phyloP scores from a whole-genome alignment of 2,888 invertebrate genomes.

The Diarsia dahlii region DNA sequence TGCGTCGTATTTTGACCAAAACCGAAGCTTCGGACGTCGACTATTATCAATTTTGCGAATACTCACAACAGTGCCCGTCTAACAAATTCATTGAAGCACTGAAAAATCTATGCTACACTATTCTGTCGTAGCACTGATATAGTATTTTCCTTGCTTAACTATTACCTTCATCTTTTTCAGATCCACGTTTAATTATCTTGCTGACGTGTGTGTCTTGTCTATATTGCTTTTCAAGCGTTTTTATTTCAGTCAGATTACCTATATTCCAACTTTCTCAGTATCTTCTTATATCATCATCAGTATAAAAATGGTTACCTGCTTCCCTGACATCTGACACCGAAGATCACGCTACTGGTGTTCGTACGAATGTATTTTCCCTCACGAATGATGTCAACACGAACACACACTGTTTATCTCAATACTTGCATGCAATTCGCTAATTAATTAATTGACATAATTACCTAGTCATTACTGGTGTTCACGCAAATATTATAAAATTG shows the following conservation, averaged over 20 bases:
- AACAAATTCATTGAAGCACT: background rate
- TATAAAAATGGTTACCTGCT: conserved; percentile 20
- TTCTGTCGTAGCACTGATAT: background rate
- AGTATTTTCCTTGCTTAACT: background rate
- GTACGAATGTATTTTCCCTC: conserved; percentile 33
- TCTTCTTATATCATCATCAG: conserved; percentile 20
- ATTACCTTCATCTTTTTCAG: background rate
- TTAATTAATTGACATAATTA: conserved; percentile 46
- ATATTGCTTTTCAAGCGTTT: conserved; percentile 20
- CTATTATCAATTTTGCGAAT: background rate
- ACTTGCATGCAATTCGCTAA: conserved; percentile 29
- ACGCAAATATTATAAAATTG: conserved; percentile 33
- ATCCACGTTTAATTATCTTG: background rate
- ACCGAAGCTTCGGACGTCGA: too few relatives aligned
- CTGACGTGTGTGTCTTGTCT: background rate
- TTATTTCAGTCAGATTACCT: background rate
- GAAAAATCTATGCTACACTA: background rate
- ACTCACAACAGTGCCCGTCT: background rate
- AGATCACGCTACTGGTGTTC: conserved; percentile 14
- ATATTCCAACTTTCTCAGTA: conserved; percentile 5
- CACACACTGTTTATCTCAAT: conserved; percentile 15
- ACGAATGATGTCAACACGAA: conserved; percentile 33
- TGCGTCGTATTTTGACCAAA: too few relatives aligned
- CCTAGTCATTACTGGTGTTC: conserved; percentile 28
- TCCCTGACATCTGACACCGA: conserved; percentile 28